Conservation (phyloP, 2,888 invertebrate species). For the Digitonthophagus gazella region DNA sequence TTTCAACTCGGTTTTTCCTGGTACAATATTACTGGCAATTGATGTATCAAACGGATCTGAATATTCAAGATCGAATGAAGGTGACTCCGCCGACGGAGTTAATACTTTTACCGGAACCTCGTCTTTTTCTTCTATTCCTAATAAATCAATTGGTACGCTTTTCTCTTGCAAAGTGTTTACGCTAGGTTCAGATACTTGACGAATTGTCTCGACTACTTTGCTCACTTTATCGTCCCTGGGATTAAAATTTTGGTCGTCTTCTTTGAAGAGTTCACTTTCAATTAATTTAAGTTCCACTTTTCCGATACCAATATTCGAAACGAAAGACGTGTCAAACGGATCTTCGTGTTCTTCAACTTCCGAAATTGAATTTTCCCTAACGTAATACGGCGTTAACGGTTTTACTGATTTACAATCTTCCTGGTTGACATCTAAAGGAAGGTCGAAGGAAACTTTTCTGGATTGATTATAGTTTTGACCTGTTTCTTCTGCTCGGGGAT, state of each 20-base stretch:
- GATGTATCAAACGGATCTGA: slow-evolving; percentile 87
- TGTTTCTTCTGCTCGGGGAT: slow-evolving; percentile 70
- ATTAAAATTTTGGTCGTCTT: slow-evolving; percentile 64
- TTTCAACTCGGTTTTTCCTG: slow-evolving; percentile 77
- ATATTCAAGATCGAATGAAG: slow-evolving; percentile 51
- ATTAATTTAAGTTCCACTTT: slow-evolving; percentile 59
- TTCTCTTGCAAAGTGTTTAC: slow-evolving; percentile 24
- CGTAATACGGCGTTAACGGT: slow-evolving; percentile 80
- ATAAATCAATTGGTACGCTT: slow-evolving; percentile 25
- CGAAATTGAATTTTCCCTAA: slow-evolving; percentile 61
- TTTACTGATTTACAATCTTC: slow-evolving; percentile 60
- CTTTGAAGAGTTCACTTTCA: slow-evolving; percentile 55
- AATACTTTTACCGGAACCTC: slow-evolving; percentile 69
- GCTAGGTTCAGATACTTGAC: slow-evolving; percentile 44
- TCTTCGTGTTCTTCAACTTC: slow-evolving; percentile 53
- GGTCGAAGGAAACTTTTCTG: slow-evolving; percentile 60
- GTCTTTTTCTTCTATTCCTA: slow-evolving; percentile 47
- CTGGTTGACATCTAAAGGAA: slow-evolving; percentile 54
- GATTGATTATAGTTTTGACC: slow-evolving; percentile 45
- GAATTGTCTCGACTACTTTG: slow-evolving; percentile 49
- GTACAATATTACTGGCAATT: slow-evolving; percentile 71
- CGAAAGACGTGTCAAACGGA: slow-evolving; percentile 67
- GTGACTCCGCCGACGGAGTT: slow-evolving; percentile 56
- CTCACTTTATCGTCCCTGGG: slow-evolving; percentile 51
- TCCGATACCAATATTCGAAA: slow-evolving; percentile 54